Conservation (phyloP, 2,888 invertebrate species). For the Parnassius orleans region DNA sequence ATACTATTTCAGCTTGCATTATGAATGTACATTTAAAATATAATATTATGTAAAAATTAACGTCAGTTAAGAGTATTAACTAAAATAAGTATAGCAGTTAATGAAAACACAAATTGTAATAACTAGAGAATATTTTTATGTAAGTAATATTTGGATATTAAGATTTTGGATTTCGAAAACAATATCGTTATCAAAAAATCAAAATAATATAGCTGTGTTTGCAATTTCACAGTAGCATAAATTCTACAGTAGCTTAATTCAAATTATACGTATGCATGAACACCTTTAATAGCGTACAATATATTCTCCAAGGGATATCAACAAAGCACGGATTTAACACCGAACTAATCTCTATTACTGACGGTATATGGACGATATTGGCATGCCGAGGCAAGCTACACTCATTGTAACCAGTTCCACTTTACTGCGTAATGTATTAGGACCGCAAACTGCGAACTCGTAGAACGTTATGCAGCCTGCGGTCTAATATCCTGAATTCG, state of each 20-base stretch:
- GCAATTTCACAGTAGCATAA: conserved; percentile 9
- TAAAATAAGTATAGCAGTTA: too few relatives aligned
- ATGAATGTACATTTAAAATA: too few relatives aligned
- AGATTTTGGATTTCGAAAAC: too few relatives aligned
- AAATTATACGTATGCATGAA: conserved; percentile 12
- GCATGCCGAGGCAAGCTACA: conserved; percentile 20
- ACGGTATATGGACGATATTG: neutral
- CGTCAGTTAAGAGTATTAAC: too few relatives aligned
- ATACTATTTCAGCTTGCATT: too few relatives aligned
- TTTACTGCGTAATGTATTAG: conserved; percentile 33
- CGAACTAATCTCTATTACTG: neutral
- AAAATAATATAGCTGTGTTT: neutral
- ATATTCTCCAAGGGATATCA: neutral
- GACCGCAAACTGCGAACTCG: conserved; percentile 35
- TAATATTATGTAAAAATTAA: too few relatives aligned
- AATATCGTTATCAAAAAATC: too few relatives aligned
- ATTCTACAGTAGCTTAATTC: neutral
- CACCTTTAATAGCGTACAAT: conserved; percentile 11
- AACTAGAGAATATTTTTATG: too few relatives aligned
- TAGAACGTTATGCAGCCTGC: conserved; percentile 30
- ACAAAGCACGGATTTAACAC: neutral
- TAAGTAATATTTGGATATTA: too few relatives aligned
- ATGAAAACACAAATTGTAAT: too few relatives aligned
- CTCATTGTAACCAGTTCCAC: conserved; percentile 18
- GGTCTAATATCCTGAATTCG: conserved; percentile 31